Base-by-base conservation (phyloP, 2,113 vertebrate genomes). In the Odocoileus hemionus region DNA sequence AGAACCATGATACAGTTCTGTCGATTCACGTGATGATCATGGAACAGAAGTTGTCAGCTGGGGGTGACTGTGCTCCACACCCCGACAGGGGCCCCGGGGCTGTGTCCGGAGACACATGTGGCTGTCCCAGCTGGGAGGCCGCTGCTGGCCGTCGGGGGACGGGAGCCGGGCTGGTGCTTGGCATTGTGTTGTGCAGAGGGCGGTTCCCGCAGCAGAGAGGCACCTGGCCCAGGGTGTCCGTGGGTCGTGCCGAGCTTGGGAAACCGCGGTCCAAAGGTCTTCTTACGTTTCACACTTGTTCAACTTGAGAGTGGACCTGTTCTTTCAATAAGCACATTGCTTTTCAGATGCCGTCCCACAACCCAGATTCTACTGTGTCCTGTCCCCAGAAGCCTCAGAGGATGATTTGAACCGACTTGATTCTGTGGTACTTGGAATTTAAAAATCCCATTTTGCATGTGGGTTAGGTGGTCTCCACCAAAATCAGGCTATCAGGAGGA, bases 331-430 rank as follows among this genome's bases (percentile, higher is more conserved):
- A 91, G n/a, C n/a, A 55, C 14, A 3, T 97, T 64, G 0, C 13
- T 0, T 98, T 97, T 82, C 98, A 99, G 99, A 99, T 94, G 98
- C 99, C 21, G 99, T 98, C 43, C 98, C 98, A n/a, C 99, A 99
- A 87, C 99, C 99, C 60, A 99, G 99, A 92, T 99, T 99, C 99
- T 99, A 99, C 98, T 99, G 99, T 61, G 98, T 99, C 96, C 99
- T 99, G 5, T 99, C 99, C 21, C 99, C 99, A 26, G 99, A 99
- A 97, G 99, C 99, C 3, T 99, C 99, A 54, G 99, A 99, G 95
- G 99, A 99, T 96, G 99, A 99, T 89, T 98, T 99, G 96, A 99
- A 99, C 98, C 99, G 99, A 82, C 99, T 99, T 1, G 99, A 99
- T 97, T 98, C 98, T 98, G 99, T 95, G 99, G 99, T 99, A 98